Percentiles rank a stretch among this genome's conserved stretches.
These are phyloP conservation scores for Kryptolebias marmoratus DNA, from an alignment of 2,113 vertebrate genomes.

Conservation along the genomic window DNA sequence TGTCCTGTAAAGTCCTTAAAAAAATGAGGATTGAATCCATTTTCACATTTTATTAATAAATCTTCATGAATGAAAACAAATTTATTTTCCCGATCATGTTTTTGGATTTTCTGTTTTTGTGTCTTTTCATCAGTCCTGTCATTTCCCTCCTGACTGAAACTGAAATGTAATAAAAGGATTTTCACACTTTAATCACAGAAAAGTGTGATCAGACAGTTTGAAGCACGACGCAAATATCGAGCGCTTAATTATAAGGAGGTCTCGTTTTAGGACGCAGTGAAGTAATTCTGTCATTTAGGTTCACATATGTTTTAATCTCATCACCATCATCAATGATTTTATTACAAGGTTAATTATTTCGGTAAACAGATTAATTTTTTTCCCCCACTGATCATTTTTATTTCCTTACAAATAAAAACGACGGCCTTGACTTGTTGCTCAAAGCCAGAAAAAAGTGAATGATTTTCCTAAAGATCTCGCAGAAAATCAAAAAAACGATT, in stretches of 20 bases:
- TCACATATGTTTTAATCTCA: background rate
- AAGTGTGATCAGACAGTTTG: constrained; percentile 10
- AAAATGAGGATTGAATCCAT: too few species aligned
- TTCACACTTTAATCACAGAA: background rate
- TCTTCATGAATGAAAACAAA: constrained; percentile 85
- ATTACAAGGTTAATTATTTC: background rate
- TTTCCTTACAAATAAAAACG: background rate
- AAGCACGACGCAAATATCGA: constrained; percentile 13
- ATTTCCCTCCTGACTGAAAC: background rate
- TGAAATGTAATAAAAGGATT: constrained; percentile 6
- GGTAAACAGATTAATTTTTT: background rate
- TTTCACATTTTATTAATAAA: constrained; percentile 80
- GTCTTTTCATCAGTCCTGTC: constrained; percentile 29
- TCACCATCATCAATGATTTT: too few species aligned
- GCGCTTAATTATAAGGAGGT: too few species aligned
- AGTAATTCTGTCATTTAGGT: background rate
- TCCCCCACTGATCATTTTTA: background rate
- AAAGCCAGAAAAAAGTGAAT: background rate
- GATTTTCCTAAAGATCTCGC: background rate
- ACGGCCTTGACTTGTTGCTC: constrained; percentile 53
- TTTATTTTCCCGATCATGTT: constrained; percentile 71
- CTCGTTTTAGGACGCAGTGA: too few species aligned
- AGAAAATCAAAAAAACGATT: background rate
- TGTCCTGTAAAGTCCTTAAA: constrained; percentile 20
- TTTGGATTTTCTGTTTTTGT: constrained; percentile 46